These are phyloP conservation scores for Turritopsis rubra DNA, from an alignment of 30 jellyfish, hydroid and myxozoan species.

Conservation along the genomic window DNA sequence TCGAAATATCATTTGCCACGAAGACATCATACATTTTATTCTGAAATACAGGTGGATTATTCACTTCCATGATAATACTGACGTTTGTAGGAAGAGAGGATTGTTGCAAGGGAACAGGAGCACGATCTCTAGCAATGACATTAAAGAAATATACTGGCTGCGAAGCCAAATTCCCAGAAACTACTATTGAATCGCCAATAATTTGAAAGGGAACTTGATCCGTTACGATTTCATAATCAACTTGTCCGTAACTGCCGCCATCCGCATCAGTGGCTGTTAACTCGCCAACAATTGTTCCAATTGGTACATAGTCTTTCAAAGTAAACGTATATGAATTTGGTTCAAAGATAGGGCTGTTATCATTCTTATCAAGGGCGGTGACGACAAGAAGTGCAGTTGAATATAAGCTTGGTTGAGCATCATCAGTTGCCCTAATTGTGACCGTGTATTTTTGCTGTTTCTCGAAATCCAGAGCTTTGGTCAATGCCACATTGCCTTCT, in stretches of 20 bases:
- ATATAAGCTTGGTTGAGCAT: slow-evolving; percentile 50
- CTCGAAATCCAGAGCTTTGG: slow-evolving; percentile 64
- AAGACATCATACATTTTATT: slow-evolving; percentile 32
- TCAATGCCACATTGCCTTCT: slow-evolving; percentile 12
- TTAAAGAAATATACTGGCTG: slow-evolving; percentile 21
- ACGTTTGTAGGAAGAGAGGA: slow-evolving; percentile 28
- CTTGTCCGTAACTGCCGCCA: slow-evolving; percentile 36
- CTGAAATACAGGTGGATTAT: slow-evolving; percentile 62
- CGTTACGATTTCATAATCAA: slow-evolving; percentile 29
- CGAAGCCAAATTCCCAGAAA: slow-evolving; percentile 41
- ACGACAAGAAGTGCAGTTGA: slow-evolving; percentile 38
- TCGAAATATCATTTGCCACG: slow-evolving; percentile 37
- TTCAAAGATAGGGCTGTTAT: slow-evolving; percentile 54
- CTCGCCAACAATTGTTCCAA: slow-evolving; percentile 53
- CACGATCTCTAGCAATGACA: slow-evolving; percentile 57
- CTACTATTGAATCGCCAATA: slow-evolving; percentile 39
- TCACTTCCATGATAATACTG: slow-evolving; percentile 41
- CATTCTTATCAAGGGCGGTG: slow-evolving; percentile 67
- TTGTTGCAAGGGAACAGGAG: slow-evolving; percentile 18
- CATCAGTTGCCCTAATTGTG: slow-evolving; percentile 57
- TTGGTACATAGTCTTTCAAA: slow-evolving; percentile 43
- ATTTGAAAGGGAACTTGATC: slow-evolving; percentile 21
- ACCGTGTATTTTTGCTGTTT: slow-evolving; percentile 18
- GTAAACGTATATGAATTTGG: slow-evolving; percentile 25
- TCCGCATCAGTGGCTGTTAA: slow-evolving; percentile 68